Evolutionary conservation across 1,140 invertebrate species (phyloP), one percentile per base, ranked within the genome.

Genomic region (Bilobella aurantiaca): DNA sequence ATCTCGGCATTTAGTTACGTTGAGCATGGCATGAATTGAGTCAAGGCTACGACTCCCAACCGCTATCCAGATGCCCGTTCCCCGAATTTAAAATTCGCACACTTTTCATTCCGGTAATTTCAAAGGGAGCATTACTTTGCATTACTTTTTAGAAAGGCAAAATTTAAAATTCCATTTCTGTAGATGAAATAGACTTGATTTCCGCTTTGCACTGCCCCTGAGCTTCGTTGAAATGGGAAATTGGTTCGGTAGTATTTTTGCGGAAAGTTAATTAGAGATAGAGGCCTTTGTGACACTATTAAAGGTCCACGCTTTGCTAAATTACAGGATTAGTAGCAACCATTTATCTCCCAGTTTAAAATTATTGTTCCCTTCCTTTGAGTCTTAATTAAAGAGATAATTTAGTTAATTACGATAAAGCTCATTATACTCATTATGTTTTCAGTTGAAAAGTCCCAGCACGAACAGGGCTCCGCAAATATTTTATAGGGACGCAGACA

Each of bases 381-480:
- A 23, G 49, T 53, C 23, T 53, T 53, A 53, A 53, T 53, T 53
- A 53, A 53, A 53, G 49, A 53, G 49, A 53, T 53, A 53, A 23
- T 53, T 53, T 53, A 8, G 49, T 53, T 53, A 53, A 53, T 53
- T 53, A 53, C 49, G 49, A 53, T 16, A 53, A 53, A 53, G 49
- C 49, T 12, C 23, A 53, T 53, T 53, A 53, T 53, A 5, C 49
- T 53, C 49, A 53, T 53, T 53, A 53, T 53, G 49, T 53, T 53
- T 53, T 53, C 49, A 53, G 14, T 53, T 53, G 12, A 53, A 53
- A 53, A 23, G 49, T 5, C 49, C 49, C 49, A 53, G 14, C 49
- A 53, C 25, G 14, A 5, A 53, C 12, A 53, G 14, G 49, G 25
- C 14, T 53, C 14, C 23, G 49, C 14, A 23, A 53, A 12, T 53